A percentile compares a stretch with the other conserved stretches of the same genome.
phyloP scores from a whole-genome alignment of 2,797 vertebrate species.

The Coilia nasus region DNA sequence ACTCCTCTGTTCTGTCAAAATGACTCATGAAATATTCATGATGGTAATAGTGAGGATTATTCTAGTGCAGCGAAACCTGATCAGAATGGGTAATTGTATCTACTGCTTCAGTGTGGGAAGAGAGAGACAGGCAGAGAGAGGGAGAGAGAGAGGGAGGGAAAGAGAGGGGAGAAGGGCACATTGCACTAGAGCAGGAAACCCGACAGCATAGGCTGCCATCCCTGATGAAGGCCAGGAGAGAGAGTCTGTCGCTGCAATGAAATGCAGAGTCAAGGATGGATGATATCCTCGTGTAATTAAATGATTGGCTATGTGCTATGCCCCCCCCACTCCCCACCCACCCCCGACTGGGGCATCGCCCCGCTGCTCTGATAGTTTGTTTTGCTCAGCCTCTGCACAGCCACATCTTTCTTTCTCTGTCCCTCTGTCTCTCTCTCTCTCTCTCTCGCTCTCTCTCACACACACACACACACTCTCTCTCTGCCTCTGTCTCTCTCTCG shows the following conservation, averaged over 20 bases:
- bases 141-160: not conserved
- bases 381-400: not conserved
- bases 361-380: not conserved
- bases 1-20: conserved; percentile 56
- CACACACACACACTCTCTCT: too few relatives aligned
- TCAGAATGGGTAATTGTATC: conserved; percentile 63
- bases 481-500: too few relatives aligned
- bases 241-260: conserved; percentile 40
- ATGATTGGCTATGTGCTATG: conserved; percentile 24
- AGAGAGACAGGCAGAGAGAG: conserved; percentile 1
- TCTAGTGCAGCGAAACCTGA: conserved; percentile 59
- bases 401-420: not conserved
- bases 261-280: conserved; percentile 43
- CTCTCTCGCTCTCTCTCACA: not conserved
- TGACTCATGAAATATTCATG: conserved; percentile 63
- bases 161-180: conserved; percentile 23
- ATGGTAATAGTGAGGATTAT: conserved; percentile 59
- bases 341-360: not conserved
- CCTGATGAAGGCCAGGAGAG: conserved; percentile 40
- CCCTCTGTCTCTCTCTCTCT: not conserved
- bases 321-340: not conserved
- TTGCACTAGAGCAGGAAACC: conserved; percentile 45
- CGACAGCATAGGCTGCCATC: conserved; percentile 31
- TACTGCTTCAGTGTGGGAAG: conserved; percentile 40
- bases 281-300: conserved; percentile 49